These are phyloP conservation scores for Neodiprion fabricii DNA, from an alignment of 1,140 invertebrate genomes.

Conservation along the genomic window DNA sequence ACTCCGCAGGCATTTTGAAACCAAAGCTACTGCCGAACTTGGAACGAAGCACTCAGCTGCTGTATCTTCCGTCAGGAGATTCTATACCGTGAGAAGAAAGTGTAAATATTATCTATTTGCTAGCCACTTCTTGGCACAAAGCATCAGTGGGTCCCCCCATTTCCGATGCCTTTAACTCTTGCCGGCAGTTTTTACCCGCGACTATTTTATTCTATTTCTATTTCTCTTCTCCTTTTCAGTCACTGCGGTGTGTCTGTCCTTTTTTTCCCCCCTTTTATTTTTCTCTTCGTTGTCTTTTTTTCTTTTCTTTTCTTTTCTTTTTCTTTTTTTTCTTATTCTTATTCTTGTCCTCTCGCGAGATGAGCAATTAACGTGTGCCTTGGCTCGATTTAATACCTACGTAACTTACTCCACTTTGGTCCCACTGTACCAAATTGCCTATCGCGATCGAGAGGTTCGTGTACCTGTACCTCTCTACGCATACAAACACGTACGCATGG, in stretches of 20 bases:
- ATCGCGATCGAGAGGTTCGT: too few species aligned
- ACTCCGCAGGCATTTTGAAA: too few species aligned
- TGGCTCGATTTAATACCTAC: neutral
- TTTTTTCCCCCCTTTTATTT: neutral
- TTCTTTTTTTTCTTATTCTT: neutral
- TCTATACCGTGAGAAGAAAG: neutral
- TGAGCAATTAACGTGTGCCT: slow-evolving; percentile 3
- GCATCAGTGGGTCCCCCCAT: neutral
- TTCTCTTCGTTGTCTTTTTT: neutral
- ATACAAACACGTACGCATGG: neutral
- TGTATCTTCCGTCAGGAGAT: too few species aligned
- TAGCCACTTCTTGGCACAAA: neutral
- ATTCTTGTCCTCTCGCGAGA: neutral
- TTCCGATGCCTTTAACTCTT: too few species aligned
- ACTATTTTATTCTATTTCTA: neutral
- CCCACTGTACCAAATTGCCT: neutral
- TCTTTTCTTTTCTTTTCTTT: neutral
- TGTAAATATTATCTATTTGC: slow-evolving; percentile 6
- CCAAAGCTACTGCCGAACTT: too few species aligned
- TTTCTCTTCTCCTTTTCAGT: neutral
- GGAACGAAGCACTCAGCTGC: too few species aligned
- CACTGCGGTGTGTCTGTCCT: neutral
- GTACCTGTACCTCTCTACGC: neutral
- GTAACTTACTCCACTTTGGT: slow-evolving; percentile 5
- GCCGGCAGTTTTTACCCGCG: too few species aligned